Base-by-base conservation (phyloP, 2,797 vertebrate species). In the Syngnathus rostellatus region DNA sequence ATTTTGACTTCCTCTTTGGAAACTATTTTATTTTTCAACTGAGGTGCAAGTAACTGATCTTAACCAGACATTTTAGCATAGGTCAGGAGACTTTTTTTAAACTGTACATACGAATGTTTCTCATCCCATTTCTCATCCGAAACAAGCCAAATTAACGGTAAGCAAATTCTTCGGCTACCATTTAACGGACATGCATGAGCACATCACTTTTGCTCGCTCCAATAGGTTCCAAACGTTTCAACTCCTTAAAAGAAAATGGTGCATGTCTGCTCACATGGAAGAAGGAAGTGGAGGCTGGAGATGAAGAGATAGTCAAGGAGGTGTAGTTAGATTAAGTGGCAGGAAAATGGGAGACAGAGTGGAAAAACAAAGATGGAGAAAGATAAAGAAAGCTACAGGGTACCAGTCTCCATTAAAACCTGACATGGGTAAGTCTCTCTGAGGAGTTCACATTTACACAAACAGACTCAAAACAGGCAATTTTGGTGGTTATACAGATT, bases 141-240 rank as follows among this genome's bases (percentile, higher is more conserved):
- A 54, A 39, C 37, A 39, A 59, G 16, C 6, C 37, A 40, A 38
- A 9, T 39, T 59, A 39, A 55, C 31, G 31, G n/a, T 6, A 17
- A n/a, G 19, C 6, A 6, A 46, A 46, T 0, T 53, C n/a, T 23
- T 54, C 5, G 25, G 9, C 58, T 41, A 40, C 17, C 39, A 41
- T 61, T 21, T 12, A 41, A 38, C 6, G 39, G 37, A 43, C 61
- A 46, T 12, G 14, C 62, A 63, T 10, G 23, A 37, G 8, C 62
- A 38, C 21, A 40, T 80, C 81, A 77, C 72, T 65, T 50, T 78
- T 83, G 72, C 82, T 76, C 73, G 74, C 79, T 80, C 77, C 77
- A 83, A 67, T 83, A 69, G 77, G 79, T 84, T 88, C 83, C 85
- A 87, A 87, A 88, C 80, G 82, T 84, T 79, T 87, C 76, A 85